Evolutionary conservation across 2,888 invertebrate genomes (phyloP).

Genomic region (Melanostoma mellinum): DNA sequence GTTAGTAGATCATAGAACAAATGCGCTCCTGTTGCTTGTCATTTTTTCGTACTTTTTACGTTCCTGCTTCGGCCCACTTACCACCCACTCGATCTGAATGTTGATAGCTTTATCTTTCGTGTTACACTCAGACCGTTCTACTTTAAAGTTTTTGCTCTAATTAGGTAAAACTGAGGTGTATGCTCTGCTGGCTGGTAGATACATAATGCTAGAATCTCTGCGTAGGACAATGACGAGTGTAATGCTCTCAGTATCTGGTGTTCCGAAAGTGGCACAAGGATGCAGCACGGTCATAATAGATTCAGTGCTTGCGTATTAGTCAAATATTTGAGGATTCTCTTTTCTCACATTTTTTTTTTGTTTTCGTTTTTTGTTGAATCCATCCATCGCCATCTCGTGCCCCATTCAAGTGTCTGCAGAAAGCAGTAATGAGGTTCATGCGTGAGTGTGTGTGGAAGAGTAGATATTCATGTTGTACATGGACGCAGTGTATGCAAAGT

Average conservation of each 20-base stretch:
- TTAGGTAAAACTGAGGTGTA: conserved; percentile 61
- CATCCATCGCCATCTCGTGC: background rate
- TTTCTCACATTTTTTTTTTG: conserved; percentile 8
- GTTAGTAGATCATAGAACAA: background rate
- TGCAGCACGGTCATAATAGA: conserved; percentile 65
- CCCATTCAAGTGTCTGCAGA: conserved; percentile 11
- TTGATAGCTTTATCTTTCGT: conserved; percentile 39
- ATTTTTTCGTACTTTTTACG: conserved; percentile 11
- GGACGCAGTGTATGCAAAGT: background rate
- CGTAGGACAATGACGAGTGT: conserved; percentile 14
- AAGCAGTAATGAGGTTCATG: conserved; percentile 40
- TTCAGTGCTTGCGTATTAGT: conserved; percentile 59
- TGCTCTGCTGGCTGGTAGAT: conserved; percentile 17
- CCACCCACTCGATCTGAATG: conserved; percentile 11
- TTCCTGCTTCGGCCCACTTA: background rate
- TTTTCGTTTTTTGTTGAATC: background rate
- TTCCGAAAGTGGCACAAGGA: conserved; percentile 63
- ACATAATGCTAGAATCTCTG: conserved; percentile 30
- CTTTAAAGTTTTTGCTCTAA: conserved; percentile 69
- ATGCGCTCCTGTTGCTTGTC: conserved; percentile 18
- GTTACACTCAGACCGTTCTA: conserved; percentile 59
- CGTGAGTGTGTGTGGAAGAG: conserved; percentile 24
- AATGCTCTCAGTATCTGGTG: conserved; percentile 35
- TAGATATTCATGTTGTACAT: background rate
- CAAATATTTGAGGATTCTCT: conserved; percentile 52